These are phyloP conservation scores for Archivesica marissinica DNA, from an alignment of 1,140 invertebrate genomes.

Conservation along the genomic window DNA sequence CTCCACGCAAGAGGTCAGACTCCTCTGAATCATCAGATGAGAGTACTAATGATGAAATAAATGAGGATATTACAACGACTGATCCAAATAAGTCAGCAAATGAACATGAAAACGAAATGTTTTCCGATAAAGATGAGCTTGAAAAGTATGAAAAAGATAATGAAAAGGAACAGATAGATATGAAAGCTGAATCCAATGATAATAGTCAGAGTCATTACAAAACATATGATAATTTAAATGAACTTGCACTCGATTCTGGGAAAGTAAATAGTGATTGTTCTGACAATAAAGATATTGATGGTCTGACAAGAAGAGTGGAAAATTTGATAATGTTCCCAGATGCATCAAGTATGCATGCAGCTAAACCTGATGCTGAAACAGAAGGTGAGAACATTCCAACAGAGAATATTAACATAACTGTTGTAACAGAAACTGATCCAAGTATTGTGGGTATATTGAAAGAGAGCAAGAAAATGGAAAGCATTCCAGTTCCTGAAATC, in stretches of 20 bases:
- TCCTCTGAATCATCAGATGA: slow-evolving; percentile 51
- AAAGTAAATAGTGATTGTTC: neutral
- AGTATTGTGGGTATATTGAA: slow-evolving; percentile 54
- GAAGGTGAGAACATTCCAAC: neutral
- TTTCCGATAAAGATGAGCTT: neutral
- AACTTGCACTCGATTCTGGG: slow-evolving; percentile 26
- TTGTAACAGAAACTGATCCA: slow-evolving; percentile 41
- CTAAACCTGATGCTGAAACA: neutral
- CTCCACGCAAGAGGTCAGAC: slow-evolving; percentile 29
- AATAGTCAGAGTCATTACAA: slow-evolving; percentile 51
- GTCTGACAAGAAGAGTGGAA: slow-evolving; percentile 43
- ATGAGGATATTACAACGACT: neutral
- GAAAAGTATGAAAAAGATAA: slow-evolving; percentile 9
- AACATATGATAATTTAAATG: slow-evolving; percentile 57
- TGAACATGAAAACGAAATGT: neutral
- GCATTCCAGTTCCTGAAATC: slow-evolving; percentile 16
- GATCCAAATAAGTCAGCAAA: neutral
- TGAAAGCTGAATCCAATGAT: neutral
- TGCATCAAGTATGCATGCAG: neutral
- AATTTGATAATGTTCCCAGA: slow-evolving; percentile 19
- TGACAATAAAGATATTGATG: slow-evolving; percentile 52
- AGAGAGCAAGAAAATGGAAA: slow-evolving; percentile 34
- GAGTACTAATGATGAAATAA: slow-evolving; percentile 2
- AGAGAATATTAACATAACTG: slow-evolving; percentile 24
- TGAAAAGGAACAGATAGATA: neutral